Percentiles rank a stretch among this genome's conserved stretches.
phyloP scores from a whole-genome alignment of 2,888 invertebrate species.

The Platycheirus rosarum region DNA sequence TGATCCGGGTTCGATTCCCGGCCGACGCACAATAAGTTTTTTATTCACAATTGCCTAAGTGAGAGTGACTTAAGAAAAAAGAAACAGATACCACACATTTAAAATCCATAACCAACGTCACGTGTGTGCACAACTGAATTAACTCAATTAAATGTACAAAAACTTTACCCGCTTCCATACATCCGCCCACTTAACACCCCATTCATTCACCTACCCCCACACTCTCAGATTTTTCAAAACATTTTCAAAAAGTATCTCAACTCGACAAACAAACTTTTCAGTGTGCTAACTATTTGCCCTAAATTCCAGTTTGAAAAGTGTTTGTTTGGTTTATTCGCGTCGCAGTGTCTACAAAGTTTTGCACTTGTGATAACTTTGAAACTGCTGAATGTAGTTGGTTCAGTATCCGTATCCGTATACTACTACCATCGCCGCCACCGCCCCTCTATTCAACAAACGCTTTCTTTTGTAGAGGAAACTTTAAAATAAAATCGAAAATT shows the following conservation, averaged over 20 bases:
- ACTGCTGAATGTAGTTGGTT: slow-evolving; percentile 68
- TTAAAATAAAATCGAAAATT: slow-evolving; percentile 73
- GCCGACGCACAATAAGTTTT: too few relatives aligned
- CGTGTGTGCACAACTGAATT: slow-evolving; percentile 45
- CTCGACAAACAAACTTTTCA: slow-evolving; percentile 63
- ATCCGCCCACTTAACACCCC: not conserved
- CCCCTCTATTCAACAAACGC: not conserved
- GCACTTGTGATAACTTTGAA: slow-evolving; percentile 73
- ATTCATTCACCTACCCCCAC: not conserved
- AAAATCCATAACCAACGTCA: slow-evolving; percentile 23
- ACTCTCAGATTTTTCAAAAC: slow-evolving; percentile 24
- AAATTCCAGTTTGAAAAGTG: slow-evolving; percentile 72
- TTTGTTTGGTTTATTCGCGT: slow-evolving; percentile 74
- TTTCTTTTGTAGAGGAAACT: slow-evolving; percentile 43
- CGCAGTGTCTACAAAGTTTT: slow-evolving; percentile 73
- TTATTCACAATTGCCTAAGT: too few relatives aligned
- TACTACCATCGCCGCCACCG: not conserved
- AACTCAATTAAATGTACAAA: slow-evolving; percentile 59
- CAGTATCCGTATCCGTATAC: not conserved
- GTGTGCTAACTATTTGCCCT: slow-evolving; percentile 71
- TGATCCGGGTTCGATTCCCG: too few relatives aligned
- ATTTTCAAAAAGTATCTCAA: slow-evolving; percentile 65
- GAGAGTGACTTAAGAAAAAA: too few relatives aligned
- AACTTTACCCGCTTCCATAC: slow-evolving; percentile 36
- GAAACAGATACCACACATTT: not conserved